Conservation (phyloP, 2,888 invertebrate species). For the Mimumesa dahlbomi region DNA sequence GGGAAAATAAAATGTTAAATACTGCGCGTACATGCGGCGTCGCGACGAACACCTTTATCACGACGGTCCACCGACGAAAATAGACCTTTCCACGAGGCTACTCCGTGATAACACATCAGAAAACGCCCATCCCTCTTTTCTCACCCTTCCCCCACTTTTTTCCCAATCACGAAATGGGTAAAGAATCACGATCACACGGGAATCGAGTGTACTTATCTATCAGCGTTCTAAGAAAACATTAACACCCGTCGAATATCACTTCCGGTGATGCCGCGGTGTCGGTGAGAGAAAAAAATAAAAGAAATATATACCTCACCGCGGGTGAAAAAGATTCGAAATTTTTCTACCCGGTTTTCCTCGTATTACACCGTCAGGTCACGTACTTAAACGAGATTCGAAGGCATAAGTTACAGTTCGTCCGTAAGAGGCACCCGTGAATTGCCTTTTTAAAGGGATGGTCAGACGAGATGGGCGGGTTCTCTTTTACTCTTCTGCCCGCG, state of each 20-base stretch:
- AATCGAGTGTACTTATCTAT: too few relatives aligned
- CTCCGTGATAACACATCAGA: constrained; percentile 43
- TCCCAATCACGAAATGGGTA: too few relatives aligned
- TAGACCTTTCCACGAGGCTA: constrained; percentile 44
- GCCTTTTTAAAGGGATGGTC: constrained; percentile 43
- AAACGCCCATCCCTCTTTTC: constrained; percentile 1
- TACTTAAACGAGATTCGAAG: constrained; percentile 53
- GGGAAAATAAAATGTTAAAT: constrained; percentile 52
- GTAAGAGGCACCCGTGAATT: constrained; percentile 44
- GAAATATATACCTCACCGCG: too few relatives aligned
- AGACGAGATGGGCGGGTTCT: constrained; percentile 17
- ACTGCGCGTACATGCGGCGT: constrained; percentile 35
- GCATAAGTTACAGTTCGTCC: constrained; percentile 52
- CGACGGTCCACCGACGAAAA: constrained; percentile 38
- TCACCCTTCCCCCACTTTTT: background rate
- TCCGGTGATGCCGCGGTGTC: constrained; percentile 1
- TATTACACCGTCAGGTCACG: constrained; percentile 56
- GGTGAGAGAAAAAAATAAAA: too few relatives aligned
- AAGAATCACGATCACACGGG: too few relatives aligned
- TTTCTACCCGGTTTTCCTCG: constrained; percentile 36
- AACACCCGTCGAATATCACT: constrained; percentile 27
- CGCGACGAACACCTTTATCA: constrained; percentile 49
- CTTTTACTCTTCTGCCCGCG: constrained; percentile 15
- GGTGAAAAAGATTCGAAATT: constrained; percentile 27
- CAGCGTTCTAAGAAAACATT: too few relatives aligned